Conservation (phyloP, 2,113 vertebrate species). For the Ceyx cyanopectus region DNA sequence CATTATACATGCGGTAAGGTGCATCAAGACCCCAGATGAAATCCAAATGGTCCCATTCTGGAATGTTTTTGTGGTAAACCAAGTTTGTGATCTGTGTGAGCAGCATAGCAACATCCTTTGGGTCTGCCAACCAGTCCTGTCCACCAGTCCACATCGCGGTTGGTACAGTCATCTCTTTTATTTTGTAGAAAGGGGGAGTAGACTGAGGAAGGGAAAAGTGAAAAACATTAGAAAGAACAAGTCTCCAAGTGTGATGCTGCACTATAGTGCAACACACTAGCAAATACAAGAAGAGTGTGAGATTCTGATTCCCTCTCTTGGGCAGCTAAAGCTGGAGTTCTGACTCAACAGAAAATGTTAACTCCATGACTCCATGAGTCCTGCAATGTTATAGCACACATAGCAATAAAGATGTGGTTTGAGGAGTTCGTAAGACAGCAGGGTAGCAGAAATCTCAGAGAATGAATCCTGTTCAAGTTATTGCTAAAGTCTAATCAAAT, state of each 20-base stretch:
- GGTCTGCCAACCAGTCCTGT: conserved; percentile 82
- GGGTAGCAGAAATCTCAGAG: neutral
- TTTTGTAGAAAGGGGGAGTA: conserved; percentile 83
- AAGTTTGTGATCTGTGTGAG: conserved; percentile 77
- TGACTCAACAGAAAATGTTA: neutral
- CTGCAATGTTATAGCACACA: fast-evolving
- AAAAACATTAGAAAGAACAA: conserved; percentile 20
- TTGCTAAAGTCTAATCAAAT: neutral
- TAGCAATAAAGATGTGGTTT: neutral
- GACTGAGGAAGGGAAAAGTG: conserved; percentile 73
- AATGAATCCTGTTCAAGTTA: neutral
- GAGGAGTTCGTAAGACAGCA: neutral
- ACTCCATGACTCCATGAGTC: neutral
- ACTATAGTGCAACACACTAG: neutral
- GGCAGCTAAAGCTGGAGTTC: neutral
- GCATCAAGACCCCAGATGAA: conserved; percentile 86
- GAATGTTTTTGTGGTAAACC: conserved; percentile 81
- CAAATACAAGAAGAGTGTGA: neutral
- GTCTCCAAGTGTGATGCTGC: neutral
- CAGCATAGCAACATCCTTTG: conserved; percentile 74
- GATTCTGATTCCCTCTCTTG: neutral
- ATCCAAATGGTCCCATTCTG: conserved; percentile 85
- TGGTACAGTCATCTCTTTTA: conserved; percentile 80
- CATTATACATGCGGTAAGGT: conserved; percentile 78
- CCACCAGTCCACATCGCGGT: conserved; percentile 81